Evolutionary conservation across 2,888 invertebrate species (phyloP), one percentile per base, ranked within the genome.

Genomic region (Coleophora deauratella): DNA sequence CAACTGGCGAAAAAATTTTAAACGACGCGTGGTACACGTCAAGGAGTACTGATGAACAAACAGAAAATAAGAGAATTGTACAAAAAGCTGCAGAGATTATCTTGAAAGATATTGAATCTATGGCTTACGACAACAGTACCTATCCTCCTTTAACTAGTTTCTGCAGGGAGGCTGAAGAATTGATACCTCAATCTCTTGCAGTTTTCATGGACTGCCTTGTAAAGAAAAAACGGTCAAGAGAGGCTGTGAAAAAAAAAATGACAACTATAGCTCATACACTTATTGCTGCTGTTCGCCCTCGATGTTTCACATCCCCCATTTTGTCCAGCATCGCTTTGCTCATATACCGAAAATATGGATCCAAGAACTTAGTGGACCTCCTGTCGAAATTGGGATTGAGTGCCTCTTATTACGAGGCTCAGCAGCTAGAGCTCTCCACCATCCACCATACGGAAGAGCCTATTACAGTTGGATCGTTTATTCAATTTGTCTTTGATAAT

Each of bases 251-350:
- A 28, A 9, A 6, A 9, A 9, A 28, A 28, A 28, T 28, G 7
- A 28, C 9, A 8, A 9, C 28, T 28, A 28, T 28, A 28, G 6
- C 28, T 8, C 71, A 70, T 44, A 43, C 51, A 43, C 66, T 71
- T 40, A 65, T 68, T 55, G 42, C 57, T 59, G 35, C 59, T 28
- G 46, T 61, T 46, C 53, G 60, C 41, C 51, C 49, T 47, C 51
- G 57, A 14, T 55, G 48, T 40, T 49, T 50, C 36, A 38, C 37
- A 42, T 47, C 45, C 38, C 45, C 45, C 38, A 40, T 48, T 13
- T 33, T 47, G 10, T 33, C 45, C 21, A 40, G 47, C 10, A 31
- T 47, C n/a, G 10, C 36, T 3, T 30, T 11, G 15, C 33, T 49
- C 10, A 21, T 48, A 34, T 32, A 47, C 35, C 32, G 34, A 36